Percentiles rank a stretch among this genome's conserved stretches.
Evolutionary conservation across 2,797 vertebrate genomes (phyloP).

Genomic region (Pogonophryne albipinna): DNA sequence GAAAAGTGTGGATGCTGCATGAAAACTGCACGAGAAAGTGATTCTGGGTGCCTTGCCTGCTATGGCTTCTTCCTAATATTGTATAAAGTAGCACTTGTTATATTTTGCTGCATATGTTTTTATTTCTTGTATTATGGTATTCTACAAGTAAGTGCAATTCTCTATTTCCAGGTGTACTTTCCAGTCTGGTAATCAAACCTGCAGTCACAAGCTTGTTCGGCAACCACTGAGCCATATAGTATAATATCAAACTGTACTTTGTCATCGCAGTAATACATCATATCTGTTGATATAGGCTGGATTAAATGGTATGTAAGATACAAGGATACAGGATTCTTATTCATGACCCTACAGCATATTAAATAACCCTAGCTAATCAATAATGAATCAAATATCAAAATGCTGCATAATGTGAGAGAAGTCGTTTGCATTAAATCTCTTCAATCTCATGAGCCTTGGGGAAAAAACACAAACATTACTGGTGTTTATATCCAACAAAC

Average conservation of each 20-base stretch:
- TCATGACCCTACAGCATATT: constrained; percentile 17
- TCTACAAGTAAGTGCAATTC: neutral
- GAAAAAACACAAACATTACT: neutral
- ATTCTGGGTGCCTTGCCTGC: neutral
- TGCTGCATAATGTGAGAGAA: constrained; percentile 13
- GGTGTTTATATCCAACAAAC: neutral
- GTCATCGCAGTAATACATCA: neutral
- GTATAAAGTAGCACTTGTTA: too few species aligned
- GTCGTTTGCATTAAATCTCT: neutral
- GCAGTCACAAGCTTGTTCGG: neutral
- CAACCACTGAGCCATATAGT: neutral
- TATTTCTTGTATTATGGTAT: neutral
- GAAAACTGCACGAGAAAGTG: neutral
- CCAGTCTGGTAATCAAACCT: neutral
- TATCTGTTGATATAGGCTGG: constrained; percentile 4
- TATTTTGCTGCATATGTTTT: neutral
- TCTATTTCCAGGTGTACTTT: neutral
- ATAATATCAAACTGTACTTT: neutral
- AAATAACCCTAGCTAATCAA: constrained; percentile 31
- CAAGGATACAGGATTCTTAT: constrained; percentile 7
- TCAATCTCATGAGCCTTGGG: neutral
- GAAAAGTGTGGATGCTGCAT: constrained; percentile 12
- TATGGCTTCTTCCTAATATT: too few species aligned
- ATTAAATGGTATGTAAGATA: constrained; percentile 16
- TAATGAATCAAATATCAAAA: constrained; percentile 29